Base-by-base conservation (phyloP, 2,797 vertebrate species). In the Chiroxiphia lanceolata region DNA sequence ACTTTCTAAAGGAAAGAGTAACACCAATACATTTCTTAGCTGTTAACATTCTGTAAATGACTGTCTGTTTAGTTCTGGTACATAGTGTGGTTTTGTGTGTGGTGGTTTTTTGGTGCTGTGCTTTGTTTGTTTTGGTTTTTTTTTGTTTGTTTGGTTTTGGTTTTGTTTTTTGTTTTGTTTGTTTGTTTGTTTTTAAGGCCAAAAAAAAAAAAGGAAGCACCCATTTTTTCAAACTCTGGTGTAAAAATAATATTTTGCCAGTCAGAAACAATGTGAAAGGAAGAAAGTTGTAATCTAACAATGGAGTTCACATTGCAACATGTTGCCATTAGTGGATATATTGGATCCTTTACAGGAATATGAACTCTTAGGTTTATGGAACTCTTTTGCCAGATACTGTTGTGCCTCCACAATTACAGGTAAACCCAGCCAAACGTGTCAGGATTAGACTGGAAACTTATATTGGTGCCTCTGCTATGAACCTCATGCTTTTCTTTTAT, bases 221-320 rank as follows among this genome's bases (percentile, higher is more conserved):
- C 13, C 50, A 33, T 25, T 75, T 81, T 40, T 18, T 81, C 36
- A 69, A 57, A 59, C 16, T 13, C 3, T 2, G 1, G 10, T 31
- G 15, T 65, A 29, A 47, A 72, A 83, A 20, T 11, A 17, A 3
- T 25, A 27, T n/a, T 38, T 81, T 44, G 4, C 38, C 8, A 10
- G 12, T 40, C 23, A 50, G 54, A 81, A 67, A 4, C 8, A 27
- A 5, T 8, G 25, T 27, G 48, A n/a, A 71, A 71, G 19, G 22
- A 15, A 76, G 34, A 44, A 4, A 6, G 23, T 51, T 67, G 21
- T 22, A 20, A 38, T 23, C 26, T 36, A 59, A 59, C 13, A 57
- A 3, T 6, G 40, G 20, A 59, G 50, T n/a, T 78, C 15, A 3
- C 3, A 1, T 3, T 29, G 27, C 44, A 88, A 9, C 4, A 1